Evolutionary conservation across 2,888 invertebrate species (phyloP), one percentile per base, ranked within the genome.

Genomic region (Neoascia interrupta): DNA sequence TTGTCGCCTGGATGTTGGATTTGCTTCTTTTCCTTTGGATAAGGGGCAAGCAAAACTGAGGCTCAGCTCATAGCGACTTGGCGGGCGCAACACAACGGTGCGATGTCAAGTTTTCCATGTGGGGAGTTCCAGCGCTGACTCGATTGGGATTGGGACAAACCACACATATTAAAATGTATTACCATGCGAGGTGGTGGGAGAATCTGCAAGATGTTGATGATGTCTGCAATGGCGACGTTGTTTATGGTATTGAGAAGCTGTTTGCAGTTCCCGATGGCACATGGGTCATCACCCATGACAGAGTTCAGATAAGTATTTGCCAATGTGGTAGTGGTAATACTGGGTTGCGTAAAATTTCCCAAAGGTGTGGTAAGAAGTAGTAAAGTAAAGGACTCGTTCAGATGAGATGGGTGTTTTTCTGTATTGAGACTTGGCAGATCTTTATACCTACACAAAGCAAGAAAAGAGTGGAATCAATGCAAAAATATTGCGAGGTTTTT

Each of bases 1-100:
- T 87, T 88, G 88, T 88, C 87, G 86, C 86, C 86, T 85, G 85
- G 83, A 85, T 84, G 82, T 85, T 81, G 81, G 81, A 49, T 74
- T 81, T 70, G 45, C 26, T 45, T 45, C 26, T 45, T 45, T 45
- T 23, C 15, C 56, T 16, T 36, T 34, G 64, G 56, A 58, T 51
- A 51, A 39, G 34, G 47, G 54, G 21, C 31, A 23, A 23, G 23
- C 19, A 13, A 28, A 11, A 3, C 15, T 10, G 18, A 10, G 37
- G 28, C 36, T n/a, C n/a, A n/a, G n/a, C n/a, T n/a, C n/a, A n/a
- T n/a, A n/a, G n/a, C n/a, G n/a, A n/a, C n/a, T n/a, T n/a, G n/a
- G n/a, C n/a, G n/a, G n/a, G n/a, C n/a, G n/a, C n/a, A n/a, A n/a
- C n/a, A n/a, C n/a, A n/a, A n/a, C n/a, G n/a, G n/a, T n/a, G 2